These are phyloP conservation scores for Spatulosminthurus flaviceps DNA, from an alignment of 2,888 invertebrate species.

Conservation along the genomic window DNA sequence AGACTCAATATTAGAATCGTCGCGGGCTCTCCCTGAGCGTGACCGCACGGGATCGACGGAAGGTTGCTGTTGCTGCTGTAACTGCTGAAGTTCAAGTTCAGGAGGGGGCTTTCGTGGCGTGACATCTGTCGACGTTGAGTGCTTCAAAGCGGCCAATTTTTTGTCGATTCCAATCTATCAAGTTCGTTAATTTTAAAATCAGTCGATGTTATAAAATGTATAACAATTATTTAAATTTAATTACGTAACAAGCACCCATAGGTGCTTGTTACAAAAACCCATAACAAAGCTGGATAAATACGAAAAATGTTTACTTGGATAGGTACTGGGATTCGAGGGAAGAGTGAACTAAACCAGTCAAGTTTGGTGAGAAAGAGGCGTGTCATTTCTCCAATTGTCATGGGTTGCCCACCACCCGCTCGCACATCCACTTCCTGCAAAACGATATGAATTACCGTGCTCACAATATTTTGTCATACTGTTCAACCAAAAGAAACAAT, in stretches of 20 bases:
- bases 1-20: conserved; percentile 43
- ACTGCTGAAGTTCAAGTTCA: conserved; percentile 39
- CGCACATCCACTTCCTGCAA: conserved; percentile 93
- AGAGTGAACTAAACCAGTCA: conserved; percentile 99
- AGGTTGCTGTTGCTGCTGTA: conserved; percentile 35
- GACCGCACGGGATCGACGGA: neutral
- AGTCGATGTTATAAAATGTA: too few species aligned
- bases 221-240: too few species aligned
- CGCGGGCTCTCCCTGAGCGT: conserved; percentile 47
- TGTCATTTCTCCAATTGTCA: conserved; percentile 91
- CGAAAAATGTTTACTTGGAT: conserved; percentile 74
- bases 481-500: neutral
- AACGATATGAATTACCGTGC: neutral
- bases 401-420: conserved; percentile 93
- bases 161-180: conserved; percentile 89
- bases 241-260: too few species aligned
- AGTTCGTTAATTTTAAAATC: too few species aligned
- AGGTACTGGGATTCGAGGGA: conserved; percentile 98
- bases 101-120: conserved; percentile 53
- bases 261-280: neutral
- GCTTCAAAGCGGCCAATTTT: conserved; percentile 73
- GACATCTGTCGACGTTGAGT: conserved; percentile 65
- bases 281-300: neutral
- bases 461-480: too few species aligned
- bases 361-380: conserved; percentile 93